phyloP scores from a whole-genome alignment of 1,140 invertebrate species.

The Dinoponera quadriceps region DNA sequence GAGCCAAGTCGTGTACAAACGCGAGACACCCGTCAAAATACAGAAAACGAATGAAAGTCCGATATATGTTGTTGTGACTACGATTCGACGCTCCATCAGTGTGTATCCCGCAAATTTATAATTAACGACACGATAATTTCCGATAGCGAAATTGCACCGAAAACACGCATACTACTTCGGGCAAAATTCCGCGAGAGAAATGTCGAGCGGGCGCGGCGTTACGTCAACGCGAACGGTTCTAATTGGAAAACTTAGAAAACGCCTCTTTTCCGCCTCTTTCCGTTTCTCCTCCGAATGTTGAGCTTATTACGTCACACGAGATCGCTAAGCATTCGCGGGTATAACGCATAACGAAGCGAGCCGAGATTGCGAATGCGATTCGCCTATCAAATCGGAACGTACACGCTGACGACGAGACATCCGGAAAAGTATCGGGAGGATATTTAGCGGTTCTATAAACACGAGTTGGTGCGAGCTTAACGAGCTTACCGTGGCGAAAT shows the following conservation, averaged over 20 bases:
- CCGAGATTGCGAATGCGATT: neutral
- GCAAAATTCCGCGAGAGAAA: neutral
- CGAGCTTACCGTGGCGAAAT: slow-evolving; percentile 39
- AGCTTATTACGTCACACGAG: neutral
- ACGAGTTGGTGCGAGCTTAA: slow-evolving; percentile 46
- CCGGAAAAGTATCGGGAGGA: slow-evolving; percentile 2
- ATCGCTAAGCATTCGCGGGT: neutral
- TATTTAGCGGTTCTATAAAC: slow-evolving; percentile 23
- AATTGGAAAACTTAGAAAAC: neutral
- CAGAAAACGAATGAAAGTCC: neutral
- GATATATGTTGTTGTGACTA: neutral
- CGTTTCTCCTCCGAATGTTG: neutral
- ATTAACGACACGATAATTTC: neutral
- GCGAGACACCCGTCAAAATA: neutral
- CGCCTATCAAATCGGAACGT: slow-evolving; percentile 30
- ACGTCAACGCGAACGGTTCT: neutral
- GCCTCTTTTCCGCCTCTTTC: neutral
- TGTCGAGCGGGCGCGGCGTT: neutral
- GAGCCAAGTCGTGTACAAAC: neutral
- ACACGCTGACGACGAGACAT: slow-evolving; percentile 33
- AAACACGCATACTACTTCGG: neutral
- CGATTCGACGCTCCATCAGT: neutral
- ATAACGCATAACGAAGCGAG: neutral
- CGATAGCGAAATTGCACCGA: neutral
- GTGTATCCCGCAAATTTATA: neutral